Percentiles rank a stretch among this genome's conserved stretches.
Evolutionary conservation across 2,797 vertebrate species (phyloP).

Genomic region (Pseudomugil tenellus): DNA sequence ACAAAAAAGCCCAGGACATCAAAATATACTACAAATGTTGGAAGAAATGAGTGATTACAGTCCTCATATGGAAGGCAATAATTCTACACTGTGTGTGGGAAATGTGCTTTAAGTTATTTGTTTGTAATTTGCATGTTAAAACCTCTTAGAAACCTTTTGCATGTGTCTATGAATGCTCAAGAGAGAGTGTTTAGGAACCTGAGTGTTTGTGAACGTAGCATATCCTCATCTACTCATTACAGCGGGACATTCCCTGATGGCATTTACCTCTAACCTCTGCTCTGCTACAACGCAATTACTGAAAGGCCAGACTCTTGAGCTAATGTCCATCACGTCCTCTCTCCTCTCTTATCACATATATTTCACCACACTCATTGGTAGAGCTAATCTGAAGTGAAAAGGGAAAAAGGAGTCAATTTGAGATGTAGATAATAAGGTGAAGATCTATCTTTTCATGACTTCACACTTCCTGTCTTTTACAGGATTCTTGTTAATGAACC

Average conservation of each 20-base stretch:
- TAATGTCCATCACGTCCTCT: slow-evolving; percentile 67
- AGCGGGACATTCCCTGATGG: slow-evolving; percentile 67
- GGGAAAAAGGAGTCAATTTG: slow-evolving; percentile 16
- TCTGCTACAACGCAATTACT: slow-evolving; percentile 73
- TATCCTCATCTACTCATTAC: slow-evolving; percentile 70
- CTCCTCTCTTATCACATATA: slow-evolving; percentile 10
- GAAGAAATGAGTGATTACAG: slow-evolving; percentile 64
- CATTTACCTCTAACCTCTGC: slow-evolving; percentile 82
- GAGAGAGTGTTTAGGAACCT: slow-evolving; percentile 7
- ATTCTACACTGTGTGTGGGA: slow-evolving; percentile 25
- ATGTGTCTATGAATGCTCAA: not conserved
- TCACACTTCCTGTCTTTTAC: slow-evolving; percentile 6
- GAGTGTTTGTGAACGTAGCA: slow-evolving; percentile 45
- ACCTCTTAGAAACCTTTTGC: slow-evolving; percentile 13
- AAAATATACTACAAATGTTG: slow-evolving; percentile 41
- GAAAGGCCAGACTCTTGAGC: slow-evolving; percentile 75
- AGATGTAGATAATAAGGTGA: slow-evolving; percentile 42
- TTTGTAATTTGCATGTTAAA: slow-evolving; percentile 50
- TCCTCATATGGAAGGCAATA: slow-evolving; percentile 41
- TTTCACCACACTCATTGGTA: slow-evolving; percentile 13
- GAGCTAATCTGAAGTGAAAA: slow-evolving; percentile 17
- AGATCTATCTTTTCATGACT: slow-evolving; percentile 21
- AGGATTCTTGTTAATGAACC: slow-evolving; percentile 12
- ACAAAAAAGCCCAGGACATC: slow-evolving; percentile 37
- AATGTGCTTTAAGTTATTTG: slow-evolving; percentile 15